These are phyloP conservation scores for Macropodus opercularis DNA, from an alignment of 2,797 vertebrate species.

Conservation along the genomic window DNA sequence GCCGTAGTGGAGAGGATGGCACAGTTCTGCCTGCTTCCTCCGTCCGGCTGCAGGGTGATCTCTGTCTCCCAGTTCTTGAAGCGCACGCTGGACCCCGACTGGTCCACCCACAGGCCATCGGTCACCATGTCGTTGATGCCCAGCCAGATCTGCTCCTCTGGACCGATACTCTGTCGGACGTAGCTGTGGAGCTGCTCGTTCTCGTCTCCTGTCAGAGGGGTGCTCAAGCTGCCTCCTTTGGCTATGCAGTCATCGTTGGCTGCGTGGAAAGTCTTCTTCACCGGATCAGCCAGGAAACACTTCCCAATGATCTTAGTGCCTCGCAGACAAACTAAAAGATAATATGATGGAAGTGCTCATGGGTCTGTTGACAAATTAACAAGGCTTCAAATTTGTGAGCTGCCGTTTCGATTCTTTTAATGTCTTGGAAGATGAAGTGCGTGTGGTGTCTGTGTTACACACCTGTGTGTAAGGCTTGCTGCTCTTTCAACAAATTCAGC, in stretches of 20 bases:
- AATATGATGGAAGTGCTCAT: neutral
- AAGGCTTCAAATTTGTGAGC: neutral
- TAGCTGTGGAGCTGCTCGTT: conserved; percentile 90
- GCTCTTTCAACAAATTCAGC: conserved; percentile 90
- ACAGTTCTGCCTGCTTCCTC: conserved; percentile 90
- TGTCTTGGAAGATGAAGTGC: too few relatives aligned
- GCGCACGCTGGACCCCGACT: conserved; percentile 78
- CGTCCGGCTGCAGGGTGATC: conserved; percentile 92
- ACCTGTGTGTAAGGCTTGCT: conserved; percentile 94
- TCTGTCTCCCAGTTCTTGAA: conserved; percentile 97
- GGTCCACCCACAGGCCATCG: conserved; percentile 91
- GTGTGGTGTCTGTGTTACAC: too few relatives aligned
- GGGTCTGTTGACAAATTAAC: neutral
- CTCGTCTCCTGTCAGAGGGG: conserved; percentile 84
- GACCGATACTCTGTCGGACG: conserved; percentile 84
- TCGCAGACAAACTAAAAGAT: conserved; percentile 89
- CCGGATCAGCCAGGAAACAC: conserved; percentile 87
- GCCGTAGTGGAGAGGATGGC: conserved; percentile 84
- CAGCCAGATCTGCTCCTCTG: conserved; percentile 88
- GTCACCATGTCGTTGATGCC: conserved; percentile 90
- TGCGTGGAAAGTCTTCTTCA: conserved; percentile 86
- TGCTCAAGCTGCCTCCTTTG: conserved; percentile 88
- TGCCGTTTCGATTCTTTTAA: too few relatives aligned
- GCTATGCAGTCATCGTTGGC: conserved; percentile 91
- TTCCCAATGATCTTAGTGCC: conserved; percentile 91